Evolutionary conservation across 2,888 invertebrate genomes (phyloP).

Genomic region (Spilarctia lutea): DNA sequence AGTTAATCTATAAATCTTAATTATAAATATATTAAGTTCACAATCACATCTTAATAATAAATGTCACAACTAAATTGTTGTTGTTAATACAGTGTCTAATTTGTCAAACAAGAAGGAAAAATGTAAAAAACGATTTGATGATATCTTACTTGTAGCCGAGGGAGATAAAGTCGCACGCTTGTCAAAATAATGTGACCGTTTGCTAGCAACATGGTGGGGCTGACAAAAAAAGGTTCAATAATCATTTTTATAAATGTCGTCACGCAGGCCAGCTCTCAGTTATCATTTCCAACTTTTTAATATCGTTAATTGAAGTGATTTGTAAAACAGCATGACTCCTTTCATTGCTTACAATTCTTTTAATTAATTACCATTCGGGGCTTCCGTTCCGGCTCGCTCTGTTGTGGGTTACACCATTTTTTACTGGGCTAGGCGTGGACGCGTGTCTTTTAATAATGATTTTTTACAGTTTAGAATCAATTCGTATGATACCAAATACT

Average conservation of each 20-base stretch:
- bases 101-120: constrained; percentile 42
- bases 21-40: constrained; percentile 30
- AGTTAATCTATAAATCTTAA: constrained; percentile 25
- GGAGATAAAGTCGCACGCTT: constrained; percentile 81
- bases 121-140: constrained; percentile 37
- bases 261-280: constrained; percentile 73
- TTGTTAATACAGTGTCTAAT: constrained; percentile 54
- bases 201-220: constrained; percentile 54
- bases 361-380: constrained; percentile 85
- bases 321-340: constrained; percentile 87
- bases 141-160: constrained; percentile 55
- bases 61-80: constrained; percentile 53
- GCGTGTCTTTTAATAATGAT: constrained; percentile 65
- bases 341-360: constrained; percentile 86
- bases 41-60: constrained; percentile 45
- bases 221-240: constrained; percentile 57
- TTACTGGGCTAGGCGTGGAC: constrained; percentile 69
- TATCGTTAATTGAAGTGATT: constrained; percentile 87
- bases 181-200: constrained; percentile 64
- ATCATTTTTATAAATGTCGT: constrained; percentile 65
- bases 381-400: constrained; percentile 80
- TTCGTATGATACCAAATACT: constrained; percentile 26
- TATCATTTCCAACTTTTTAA: constrained; percentile 83
- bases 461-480: constrained; percentile 38
- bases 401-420: constrained; percentile 77